Evolutionary conservation across 2,797 vertebrate genomes (phyloP), one percentile per base, ranked within the genome.

Genomic region (Sebastes steindachneri): DNA sequence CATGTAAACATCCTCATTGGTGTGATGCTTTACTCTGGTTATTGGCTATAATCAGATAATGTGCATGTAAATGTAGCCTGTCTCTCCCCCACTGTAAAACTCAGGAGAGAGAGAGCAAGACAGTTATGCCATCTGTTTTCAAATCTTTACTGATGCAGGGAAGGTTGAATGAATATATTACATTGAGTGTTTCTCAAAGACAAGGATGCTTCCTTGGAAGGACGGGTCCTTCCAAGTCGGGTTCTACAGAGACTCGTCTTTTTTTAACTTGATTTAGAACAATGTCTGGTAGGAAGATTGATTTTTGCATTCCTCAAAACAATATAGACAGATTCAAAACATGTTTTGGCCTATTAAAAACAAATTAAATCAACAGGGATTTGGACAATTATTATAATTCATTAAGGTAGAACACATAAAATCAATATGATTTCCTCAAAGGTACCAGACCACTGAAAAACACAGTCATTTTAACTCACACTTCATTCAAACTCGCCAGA

Each of bases 31-130:
- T 15, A 8, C 26, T 37, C 11, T 3, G 12, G 7, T 55, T 51
- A 48, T 48, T 45, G 72, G 17, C 67, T 55, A 25, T 19, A n/a
- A 79, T 75, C 6, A 29, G 7, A 75, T 79, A 35, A 71, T 45
- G 48, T 41, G 4, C 29, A 54, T 33, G 11, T 51, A 51, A 68
- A 77, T 37, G 28, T 14, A 26, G 37, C n/a, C 54, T n/a, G 12
- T 9, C 19, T 66, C 21, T 2, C 12, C 58, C 51, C 23, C 4
- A 3, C 54, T 68, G 51, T 21, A 33, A 23, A 57, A 26, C 19
- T 25, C n/a, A 17, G 17, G 23, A 41, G 19, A 37, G 19, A 35
- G 17, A 17, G 12, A 45, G n/a, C 4, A 11, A 12, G 19, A 21
- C 21, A 14, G 29, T 14, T 15, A 26, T 2, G 26, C 7, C 35